phyloP scores from a whole-genome alignment of 2,888 invertebrate species.

The Alviniconcha strummeri region DNA sequence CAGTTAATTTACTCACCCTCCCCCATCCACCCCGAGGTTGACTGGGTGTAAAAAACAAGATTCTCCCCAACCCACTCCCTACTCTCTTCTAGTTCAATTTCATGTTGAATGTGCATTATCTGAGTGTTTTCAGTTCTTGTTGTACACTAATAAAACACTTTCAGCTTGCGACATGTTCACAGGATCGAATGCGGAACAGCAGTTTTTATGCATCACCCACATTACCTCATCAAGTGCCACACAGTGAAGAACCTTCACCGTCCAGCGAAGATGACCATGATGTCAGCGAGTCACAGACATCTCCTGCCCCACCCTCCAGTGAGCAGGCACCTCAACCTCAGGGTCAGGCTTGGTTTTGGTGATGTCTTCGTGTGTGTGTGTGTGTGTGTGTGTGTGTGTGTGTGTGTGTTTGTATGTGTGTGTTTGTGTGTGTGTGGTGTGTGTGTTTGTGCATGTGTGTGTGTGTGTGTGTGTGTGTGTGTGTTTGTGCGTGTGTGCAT shows the following conservation, averaged over 20 bases:
- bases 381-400: not conserved
- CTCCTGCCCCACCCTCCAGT: not conserved
- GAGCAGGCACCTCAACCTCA: not conserved
- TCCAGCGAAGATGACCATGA: conserved; percentile 30
- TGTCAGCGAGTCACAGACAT: not conserved
- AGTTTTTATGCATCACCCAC: conserved; percentile 28
- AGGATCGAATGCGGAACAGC: conserved; percentile 28
- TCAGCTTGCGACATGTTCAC: not conserved
- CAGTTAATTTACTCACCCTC: no score
- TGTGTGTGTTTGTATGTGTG: not conserved
- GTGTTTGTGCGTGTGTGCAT: not conserved
- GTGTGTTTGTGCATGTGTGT: not conserved
- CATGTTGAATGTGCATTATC: no score
- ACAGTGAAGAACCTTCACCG: conserved; percentile 26
- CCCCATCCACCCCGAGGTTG: no score
- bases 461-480: not conserved
- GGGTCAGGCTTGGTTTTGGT: not conserved
- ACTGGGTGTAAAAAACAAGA: no score
- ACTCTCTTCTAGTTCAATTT: no score
- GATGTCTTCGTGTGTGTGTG: not conserved
- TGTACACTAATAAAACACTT: no score
- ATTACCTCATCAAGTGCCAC: conserved; percentile 31
- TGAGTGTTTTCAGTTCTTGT: no score
- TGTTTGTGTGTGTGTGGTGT: not conserved
- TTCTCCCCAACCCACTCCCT: no score